Percentiles rank a stretch among this genome's conserved stretches.
phyloP scores from a whole-genome alignment of 2,888 invertebrate genomes.

The Acrobasis suavella region DNA sequence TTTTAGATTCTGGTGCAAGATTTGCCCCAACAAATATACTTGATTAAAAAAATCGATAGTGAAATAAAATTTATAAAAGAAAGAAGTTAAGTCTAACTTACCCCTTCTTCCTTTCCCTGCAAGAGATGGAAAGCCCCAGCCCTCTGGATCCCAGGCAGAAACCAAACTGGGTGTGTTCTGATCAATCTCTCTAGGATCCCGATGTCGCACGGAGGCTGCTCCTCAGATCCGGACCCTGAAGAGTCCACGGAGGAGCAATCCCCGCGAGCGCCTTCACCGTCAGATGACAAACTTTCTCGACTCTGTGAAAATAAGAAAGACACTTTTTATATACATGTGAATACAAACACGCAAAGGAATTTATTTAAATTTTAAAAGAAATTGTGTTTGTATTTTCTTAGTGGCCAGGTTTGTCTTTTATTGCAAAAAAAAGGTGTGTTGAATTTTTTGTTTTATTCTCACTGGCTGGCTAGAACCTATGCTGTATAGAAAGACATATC shows the following conservation, averaged over 20 bases:
- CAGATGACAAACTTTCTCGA: constrained; percentile 86
- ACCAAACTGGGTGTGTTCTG: constrained; percentile 97
- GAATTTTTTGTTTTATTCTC: too few species aligned
- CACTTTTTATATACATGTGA: not conserved
- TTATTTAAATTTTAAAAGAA: too few species aligned
- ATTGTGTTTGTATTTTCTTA: too few species aligned
- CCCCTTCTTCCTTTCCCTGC: constrained; percentile 96
- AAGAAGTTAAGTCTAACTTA: constrained; percentile 65
- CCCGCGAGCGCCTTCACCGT: constrained; percentile 83
- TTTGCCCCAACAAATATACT: too few species aligned
- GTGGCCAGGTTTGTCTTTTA: too few species aligned
- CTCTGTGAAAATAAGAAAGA: constrained; percentile 63
- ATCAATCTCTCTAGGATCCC: constrained; percentile 93
- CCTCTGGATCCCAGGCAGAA: constrained; percentile 95
- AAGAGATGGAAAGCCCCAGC: constrained; percentile 96
- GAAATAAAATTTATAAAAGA: too few species aligned
- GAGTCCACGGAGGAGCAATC: constrained; percentile 82
- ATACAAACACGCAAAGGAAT: not conserved
- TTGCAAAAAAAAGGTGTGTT: too few species aligned
- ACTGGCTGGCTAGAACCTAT: too few species aligned
- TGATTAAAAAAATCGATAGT: too few species aligned
- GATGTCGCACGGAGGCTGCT: constrained; percentile 91
- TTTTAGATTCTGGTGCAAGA: too few species aligned
- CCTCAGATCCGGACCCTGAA: constrained; percentile 82
- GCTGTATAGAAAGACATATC: too few species aligned